phyloP scores from a whole-genome alignment of 1,140 invertebrate genomes.

The Drosophila saltans region DNA sequence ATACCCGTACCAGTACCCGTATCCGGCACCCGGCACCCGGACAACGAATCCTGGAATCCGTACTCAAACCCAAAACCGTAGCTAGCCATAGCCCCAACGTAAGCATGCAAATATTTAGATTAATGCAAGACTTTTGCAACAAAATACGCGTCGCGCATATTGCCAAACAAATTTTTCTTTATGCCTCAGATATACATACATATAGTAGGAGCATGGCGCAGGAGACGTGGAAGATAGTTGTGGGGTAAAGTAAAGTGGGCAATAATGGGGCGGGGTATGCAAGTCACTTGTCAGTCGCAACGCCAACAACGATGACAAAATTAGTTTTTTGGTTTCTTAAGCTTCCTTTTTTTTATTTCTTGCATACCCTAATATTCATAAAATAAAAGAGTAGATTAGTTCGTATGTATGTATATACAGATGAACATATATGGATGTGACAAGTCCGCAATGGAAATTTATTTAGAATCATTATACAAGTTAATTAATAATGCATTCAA shows the following conservation, averaged over 20 bases:
- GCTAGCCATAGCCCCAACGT: conserved; percentile 18
- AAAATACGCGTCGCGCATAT: conserved; percentile 80
- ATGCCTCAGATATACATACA: conserved; percentile 42
- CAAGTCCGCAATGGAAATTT: too few species aligned
- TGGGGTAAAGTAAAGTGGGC: not conserved
- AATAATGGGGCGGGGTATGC: conserved; percentile 17
- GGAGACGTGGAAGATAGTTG: not conserved
- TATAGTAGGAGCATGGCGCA: too few species aligned
- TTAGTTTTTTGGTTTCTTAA: conserved; percentile 48
- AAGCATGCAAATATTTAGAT: conserved; percentile 81
- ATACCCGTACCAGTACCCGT: conserved; percentile 15
- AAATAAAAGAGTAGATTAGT: not conserved
- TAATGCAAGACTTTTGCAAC: conserved; percentile 81
- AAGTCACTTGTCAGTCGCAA: conserved; percentile 69
- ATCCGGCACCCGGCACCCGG: conserved; percentile 18
- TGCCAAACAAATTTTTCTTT: conserved; percentile 79
- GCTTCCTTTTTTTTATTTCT: conserved; percentile 19
- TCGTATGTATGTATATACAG: too few species aligned
- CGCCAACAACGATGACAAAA: conserved; percentile 62
- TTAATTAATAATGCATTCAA: too few species aligned
- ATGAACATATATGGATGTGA: too few species aligned
- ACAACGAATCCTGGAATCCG: conserved; percentile 11
- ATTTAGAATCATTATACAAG: too few species aligned
- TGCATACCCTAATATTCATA: not conserved
- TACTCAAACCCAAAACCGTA: not conserved